Conservation (phyloP, 2,888 invertebrate genomes). For the Temnothorax rugatulus region DNA sequence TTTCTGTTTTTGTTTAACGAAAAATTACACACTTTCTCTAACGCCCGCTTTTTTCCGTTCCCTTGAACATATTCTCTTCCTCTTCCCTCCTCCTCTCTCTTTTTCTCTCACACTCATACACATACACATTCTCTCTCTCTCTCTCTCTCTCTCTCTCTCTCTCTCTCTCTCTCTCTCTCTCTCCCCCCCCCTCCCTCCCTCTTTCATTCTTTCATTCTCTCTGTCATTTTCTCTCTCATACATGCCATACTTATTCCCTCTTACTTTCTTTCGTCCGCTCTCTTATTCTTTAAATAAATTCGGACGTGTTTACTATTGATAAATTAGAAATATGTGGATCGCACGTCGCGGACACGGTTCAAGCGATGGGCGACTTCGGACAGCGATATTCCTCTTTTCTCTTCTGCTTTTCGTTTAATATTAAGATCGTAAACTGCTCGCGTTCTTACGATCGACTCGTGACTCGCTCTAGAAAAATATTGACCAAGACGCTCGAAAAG, state of each 20-base stretch:
- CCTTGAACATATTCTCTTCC: slow-evolving; percentile 25
- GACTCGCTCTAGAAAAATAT: slow-evolving; percentile 27
- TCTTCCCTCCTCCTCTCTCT: slow-evolving; percentile 20
- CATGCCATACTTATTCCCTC: not conserved
- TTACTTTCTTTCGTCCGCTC: slow-evolving; percentile 29
- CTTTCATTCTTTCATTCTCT: not conserved
- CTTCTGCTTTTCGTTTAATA: slow-evolving; percentile 48
- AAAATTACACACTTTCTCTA: slow-evolving; percentile 54
- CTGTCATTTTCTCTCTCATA: not conserved
- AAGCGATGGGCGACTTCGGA: slow-evolving; percentile 4
- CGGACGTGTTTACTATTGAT: slow-evolving; percentile 65
- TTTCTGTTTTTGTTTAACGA: slow-evolving; percentile 46
- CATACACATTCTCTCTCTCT: slow-evolving; percentile 12
- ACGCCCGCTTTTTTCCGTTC: slow-evolving; percentile 21
- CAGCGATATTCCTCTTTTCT: slow-evolving; percentile 4
- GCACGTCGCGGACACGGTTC: slow-evolving; percentile 20
- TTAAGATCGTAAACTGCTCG: slow-evolving; percentile 63
- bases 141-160: not conserved
- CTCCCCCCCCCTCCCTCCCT: not conserved
- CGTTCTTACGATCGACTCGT: slow-evolving; percentile 67
- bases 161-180: not conserved
- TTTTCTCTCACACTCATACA: not conserved
- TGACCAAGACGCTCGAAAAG: not conserved
- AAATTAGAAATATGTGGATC: slow-evolving; percentile 76
- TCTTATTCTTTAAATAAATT: slow-evolving; percentile 55